phyloP scores from a whole-genome alignment of 2,113 vertebrate genomes.

The Leucopsar rothschildi region DNA sequence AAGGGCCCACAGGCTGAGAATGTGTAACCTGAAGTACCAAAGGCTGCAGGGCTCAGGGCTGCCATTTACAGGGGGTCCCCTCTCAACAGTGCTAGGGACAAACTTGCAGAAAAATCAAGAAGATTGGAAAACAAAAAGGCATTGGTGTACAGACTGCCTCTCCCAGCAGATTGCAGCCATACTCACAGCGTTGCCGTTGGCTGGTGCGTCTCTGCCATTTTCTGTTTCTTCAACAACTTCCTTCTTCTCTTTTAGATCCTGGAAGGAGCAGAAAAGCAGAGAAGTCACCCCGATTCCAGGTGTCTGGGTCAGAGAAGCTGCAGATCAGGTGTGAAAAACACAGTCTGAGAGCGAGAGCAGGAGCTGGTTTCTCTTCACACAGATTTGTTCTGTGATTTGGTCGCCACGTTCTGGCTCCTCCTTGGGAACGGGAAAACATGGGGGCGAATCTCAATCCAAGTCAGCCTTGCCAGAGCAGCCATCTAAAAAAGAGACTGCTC shows the following conservation, averaged over 20 bases:
- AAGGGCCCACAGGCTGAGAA: neutral
- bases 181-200: constrained; percentile 93
- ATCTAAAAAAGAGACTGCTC: constrained; percentile 11
- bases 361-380: constrained; percentile 4
- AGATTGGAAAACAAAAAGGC: neutral
- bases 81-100: neutral
- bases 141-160: neutral
- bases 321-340: constrained; percentile 6
- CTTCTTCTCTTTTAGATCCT: constrained; percentile 98
- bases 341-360: neutral
- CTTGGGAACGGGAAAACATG: neutral
- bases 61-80: neutral
- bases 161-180: neutral
- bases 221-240: constrained; percentile 91
- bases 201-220: constrained; percentile 90
- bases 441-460: constrained; percentile 24
- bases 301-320: neutral
- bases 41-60: neutral
- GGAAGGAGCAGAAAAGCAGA: constrained; percentile 34
- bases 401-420: constrained; percentile 21
- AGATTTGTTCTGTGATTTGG: neutral
- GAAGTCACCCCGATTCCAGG: constrained; percentile 15
- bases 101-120: neutral
- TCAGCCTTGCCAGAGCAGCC: constrained; percentile 4
- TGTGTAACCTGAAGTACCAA: accelerated